These are phyloP conservation scores for Epistrophe grossulariae DNA, from an alignment of 2,888 invertebrate genomes.

Conservation along the genomic window DNA sequence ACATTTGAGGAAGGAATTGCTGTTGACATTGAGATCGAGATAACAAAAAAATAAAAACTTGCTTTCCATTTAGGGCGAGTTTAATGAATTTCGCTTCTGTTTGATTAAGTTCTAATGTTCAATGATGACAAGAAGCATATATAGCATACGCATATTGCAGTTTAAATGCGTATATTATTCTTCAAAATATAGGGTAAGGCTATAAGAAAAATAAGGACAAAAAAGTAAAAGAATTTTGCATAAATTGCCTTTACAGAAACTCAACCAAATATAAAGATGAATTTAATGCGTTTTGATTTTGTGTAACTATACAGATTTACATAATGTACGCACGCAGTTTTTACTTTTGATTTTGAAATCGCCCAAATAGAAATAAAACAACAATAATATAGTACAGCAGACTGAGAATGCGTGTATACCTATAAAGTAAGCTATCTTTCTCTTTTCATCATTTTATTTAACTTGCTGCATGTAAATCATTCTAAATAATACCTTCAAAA, in stretches of 20 bases:
- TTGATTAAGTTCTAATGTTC: constrained; percentile 59
- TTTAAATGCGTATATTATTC: constrained; percentile 45
- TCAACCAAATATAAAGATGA: background rate
- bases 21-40: background rate
- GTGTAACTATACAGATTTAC: background rate
- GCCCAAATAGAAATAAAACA: constrained; percentile 23
- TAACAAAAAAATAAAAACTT: constrained; percentile 2
- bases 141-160: constrained; percentile 41
- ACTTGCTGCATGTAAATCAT: background rate
- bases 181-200: background rate
- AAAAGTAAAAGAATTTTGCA: background rate
- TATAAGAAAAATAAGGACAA: background rate
- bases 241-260: background rate
- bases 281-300: constrained; percentile 29
- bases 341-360: background rate
- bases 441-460: background rate
- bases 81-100: constrained; percentile 58
- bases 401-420: background rate
- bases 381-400: background rate
- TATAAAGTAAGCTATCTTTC: background rate
- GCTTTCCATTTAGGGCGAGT: constrained; percentile 30
- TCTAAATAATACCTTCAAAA: background rate
- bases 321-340: no score
- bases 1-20: background rate
- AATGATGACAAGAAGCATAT: background rate